Base-by-base conservation (phyloP, 53 echinoderm and acorn worm genomes). In the Luidia sarsii region DNA sequence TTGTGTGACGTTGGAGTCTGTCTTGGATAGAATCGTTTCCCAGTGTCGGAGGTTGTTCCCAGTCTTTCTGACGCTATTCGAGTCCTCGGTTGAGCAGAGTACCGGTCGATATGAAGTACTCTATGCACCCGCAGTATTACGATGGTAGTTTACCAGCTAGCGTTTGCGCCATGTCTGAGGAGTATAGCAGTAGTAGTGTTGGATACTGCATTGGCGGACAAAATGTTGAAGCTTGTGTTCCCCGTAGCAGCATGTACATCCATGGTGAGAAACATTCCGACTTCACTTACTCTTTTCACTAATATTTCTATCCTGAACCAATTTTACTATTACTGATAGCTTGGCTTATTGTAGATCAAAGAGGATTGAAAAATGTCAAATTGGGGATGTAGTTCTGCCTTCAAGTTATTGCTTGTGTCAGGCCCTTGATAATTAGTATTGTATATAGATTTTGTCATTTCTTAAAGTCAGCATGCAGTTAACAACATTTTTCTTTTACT, bases 101-200 rank as follows among this genome's bases (percentile, higher is more conserved):
- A 77, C 77, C 48, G 48, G 77, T 77, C 59, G 61, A 28, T 32
- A 77, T 77, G 77, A 77, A 77, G 77, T 77, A 77, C 31, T 77
- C 77, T 29, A 77, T 77, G 77, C 77, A 77, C 31, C 77, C 59
- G 45, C 77, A 77, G 77, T 77, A 60, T 46, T 77, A 77, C n/a
- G 61, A 77, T 45, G 61, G 77, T 77, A 77, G 77, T 77, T 77
- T 77, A 77, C 77, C 59, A 24, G 61, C 60, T 32, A 61, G 48
- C 31, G 61, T 77, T 77, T 61, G 77, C 61, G 15, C 60, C 77
- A 77, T 77, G 77, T 32, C 60, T 19, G 77, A 77, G 61, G 77
- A 61, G 60, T 77, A 77, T 77, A 61, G 34, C 60, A 77, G 46
- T 33, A 61, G 60, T 60, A 61, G 60, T 39, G 72, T 72, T 48